These are phyloP conservation scores for Coleophora flavipennella DNA, from an alignment of 2,888 invertebrate genomes.

Conservation along the genomic window DNA sequence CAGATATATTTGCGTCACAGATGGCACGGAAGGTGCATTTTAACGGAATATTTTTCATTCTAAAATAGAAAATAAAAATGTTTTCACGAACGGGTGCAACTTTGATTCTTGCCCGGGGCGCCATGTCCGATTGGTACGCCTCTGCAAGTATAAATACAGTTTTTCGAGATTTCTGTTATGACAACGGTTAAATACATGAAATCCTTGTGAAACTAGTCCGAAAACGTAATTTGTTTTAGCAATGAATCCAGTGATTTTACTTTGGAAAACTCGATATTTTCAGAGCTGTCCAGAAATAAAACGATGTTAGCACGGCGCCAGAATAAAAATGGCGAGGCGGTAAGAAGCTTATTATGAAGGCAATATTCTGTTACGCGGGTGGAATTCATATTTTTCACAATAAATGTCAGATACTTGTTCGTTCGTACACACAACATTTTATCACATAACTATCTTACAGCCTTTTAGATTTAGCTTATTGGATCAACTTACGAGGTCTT, in stretches of 20 bases:
- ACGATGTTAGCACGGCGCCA: slow-evolving; percentile 38
- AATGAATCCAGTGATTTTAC: slow-evolving; percentile 23
- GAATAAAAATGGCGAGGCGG: slow-evolving; percentile 37
- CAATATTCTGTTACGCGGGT: slow-evolving; percentile 46
- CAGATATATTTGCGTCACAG: too few relatives aligned
- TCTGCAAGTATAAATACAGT: background rate
- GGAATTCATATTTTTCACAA: slow-evolving; percentile 46
- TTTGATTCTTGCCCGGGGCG: too few relatives aligned
- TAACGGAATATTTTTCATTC: too few relatives aligned
- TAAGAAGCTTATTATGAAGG: slow-evolving; percentile 50
- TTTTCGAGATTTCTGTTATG: background rate
- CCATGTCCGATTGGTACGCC: too few relatives aligned
- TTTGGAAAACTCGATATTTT: slow-evolving; percentile 31
- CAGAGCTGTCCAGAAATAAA: slow-evolving; percentile 51
- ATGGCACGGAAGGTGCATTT: too few relatives aligned
- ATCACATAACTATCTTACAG: too few relatives aligned
- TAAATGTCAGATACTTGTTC: slow-evolving; percentile 19
- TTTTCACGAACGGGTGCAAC: too few relatives aligned
- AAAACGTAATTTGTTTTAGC: background rate
- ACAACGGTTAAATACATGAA: too few relatives aligned
- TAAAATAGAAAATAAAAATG: too few relatives aligned
- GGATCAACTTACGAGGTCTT: too few relatives aligned
- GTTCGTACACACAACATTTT: too few relatives aligned
- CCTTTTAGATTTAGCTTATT: too few relatives aligned
- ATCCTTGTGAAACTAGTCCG: background rate